These are phyloP conservation scores for Capromys pilorides DNA, from an alignment of 2,797 vertebrate genomes.

Conservation along the genomic window DNA sequence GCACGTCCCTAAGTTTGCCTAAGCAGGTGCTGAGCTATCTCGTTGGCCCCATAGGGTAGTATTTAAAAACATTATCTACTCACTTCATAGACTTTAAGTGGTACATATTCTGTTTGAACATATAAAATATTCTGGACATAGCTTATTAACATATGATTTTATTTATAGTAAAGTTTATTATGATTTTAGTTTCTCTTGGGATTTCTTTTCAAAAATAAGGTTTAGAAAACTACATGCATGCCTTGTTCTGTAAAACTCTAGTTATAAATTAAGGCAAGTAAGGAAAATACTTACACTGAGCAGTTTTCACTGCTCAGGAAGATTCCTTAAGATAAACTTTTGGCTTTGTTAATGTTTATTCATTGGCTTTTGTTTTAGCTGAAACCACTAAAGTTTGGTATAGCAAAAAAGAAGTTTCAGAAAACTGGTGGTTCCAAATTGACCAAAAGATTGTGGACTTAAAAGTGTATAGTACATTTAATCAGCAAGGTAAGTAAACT, in stretches of 20 bases:
- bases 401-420: constrained; percentile 86
- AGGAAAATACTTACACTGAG: neutral
- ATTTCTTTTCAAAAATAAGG: constrained; percentile 16
- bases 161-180: neutral
- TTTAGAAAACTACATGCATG: constrained; percentile 5
- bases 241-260: neutral
- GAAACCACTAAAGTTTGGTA: constrained; percentile 90
- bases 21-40: too few relatives aligned
- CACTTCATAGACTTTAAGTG: neutral
- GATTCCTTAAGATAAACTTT: neutral
- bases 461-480: constrained; percentile 89
- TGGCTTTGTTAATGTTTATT: constrained; percentile 24
- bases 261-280: neutral
- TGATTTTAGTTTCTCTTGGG: neutral
- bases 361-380: constrained; percentile 80
- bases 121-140: neutral
- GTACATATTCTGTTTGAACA: neutral
- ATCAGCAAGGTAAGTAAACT: constrained; percentile 89
- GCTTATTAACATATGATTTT: neutral
- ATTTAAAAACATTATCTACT: neutral
- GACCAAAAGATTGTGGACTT: constrained; percentile 87
- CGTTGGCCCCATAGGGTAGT: neutral
- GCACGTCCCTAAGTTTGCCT: too few relatives aligned
- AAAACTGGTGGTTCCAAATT: constrained; percentile 90
- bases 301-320: neutral